Conservation (phyloP, 2,888 invertebrate species). For the Platynereis dumerilii region DNA sequence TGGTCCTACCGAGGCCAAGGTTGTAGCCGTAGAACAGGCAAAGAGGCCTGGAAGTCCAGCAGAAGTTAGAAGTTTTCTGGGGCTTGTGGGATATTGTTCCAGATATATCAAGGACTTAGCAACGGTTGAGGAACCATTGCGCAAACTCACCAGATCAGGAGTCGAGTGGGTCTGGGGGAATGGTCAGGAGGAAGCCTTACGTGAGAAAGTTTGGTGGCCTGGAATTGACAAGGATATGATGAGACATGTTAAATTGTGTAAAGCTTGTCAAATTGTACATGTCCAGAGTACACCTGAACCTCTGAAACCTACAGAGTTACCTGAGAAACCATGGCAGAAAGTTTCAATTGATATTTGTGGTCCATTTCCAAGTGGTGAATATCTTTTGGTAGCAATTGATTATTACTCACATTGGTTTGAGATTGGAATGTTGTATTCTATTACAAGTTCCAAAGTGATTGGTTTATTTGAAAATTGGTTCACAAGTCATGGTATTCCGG, state of each 20-base stretch:
- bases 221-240: conserved; percentile 4
- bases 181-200: conserved; percentile 3
- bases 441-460: background rate
- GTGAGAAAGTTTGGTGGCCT: conserved; percentile 24
- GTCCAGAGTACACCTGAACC: conserved; percentile 5
- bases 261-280: conserved; percentile 1
- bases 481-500: background rate
- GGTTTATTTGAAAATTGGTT: background rate
- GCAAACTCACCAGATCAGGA: background rate
- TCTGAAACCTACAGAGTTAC: conserved; percentile 3
- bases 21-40: conserved; percentile 25
- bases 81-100: conserved; percentile 26
- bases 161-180: background rate
- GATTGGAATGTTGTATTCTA: background rate
- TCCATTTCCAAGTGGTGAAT: background rate
- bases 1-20: background rate
- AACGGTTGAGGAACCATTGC: background rate
- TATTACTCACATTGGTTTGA: conserved; percentile 10
- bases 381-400: background rate
- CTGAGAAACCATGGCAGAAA: conserved; percentile 16
- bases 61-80: conserved; percentile 41
- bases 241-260: background rate
- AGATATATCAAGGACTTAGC: background rate
- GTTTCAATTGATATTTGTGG: conserved; percentile 5
- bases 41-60: conserved; percentile 37